Base-by-base conservation (phyloP, 2,113 vertebrate genomes). In the human region DNA sequence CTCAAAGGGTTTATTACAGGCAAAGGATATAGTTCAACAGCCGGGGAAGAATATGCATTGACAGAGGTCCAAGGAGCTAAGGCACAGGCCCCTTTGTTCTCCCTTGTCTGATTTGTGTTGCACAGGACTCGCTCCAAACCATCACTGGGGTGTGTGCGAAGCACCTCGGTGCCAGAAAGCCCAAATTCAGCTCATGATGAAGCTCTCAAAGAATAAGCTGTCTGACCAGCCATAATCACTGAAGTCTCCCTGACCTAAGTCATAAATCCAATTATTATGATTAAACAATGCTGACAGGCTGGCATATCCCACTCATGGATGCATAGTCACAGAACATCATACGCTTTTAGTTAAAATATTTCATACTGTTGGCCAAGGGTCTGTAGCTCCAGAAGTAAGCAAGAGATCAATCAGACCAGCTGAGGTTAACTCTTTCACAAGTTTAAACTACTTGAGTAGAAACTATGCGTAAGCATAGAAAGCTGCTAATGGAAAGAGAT, bases 1-100 rank as follows among this genome's bases (percentile, higher is more conserved):
- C 43, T 55, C 81, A 79, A 70, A 90, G 83, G 35, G 70, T 92
- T 98, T 97, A 96, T 90, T 90, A 87, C 27, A 78, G 57, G 38
- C 43, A 87, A 96, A 90, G 32, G 20, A 45, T 38, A 86, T 17
- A 94, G 43, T 43, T 66, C 75, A 96, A 50, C 23, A 96, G 43
- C 35, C 38, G 38, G 40, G 23, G 35, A 95, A 94, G 25, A 38
- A 48, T 8, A 59, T 30, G 40, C 25, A 66, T 50, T 70, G 45
- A 88, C 14, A 57, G 61, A 16, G 17, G 12, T 75, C 7, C 14
- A 18, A 18, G 40, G 61, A 91, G 30, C 20, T 79, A 27, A 76
- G 30, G 45, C 8, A 50, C 11, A 23, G 13, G 5, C 16, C 61
- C 32, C 55, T 80, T 86, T 52, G 3, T 8, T 35, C 12, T 78